A percentile compares a stretch with the other conserved stretches of the same genome.
phyloP scores from a whole-genome alignment of 1,140 invertebrate genomes.

The Pseudomyrmex concolor region DNA sequence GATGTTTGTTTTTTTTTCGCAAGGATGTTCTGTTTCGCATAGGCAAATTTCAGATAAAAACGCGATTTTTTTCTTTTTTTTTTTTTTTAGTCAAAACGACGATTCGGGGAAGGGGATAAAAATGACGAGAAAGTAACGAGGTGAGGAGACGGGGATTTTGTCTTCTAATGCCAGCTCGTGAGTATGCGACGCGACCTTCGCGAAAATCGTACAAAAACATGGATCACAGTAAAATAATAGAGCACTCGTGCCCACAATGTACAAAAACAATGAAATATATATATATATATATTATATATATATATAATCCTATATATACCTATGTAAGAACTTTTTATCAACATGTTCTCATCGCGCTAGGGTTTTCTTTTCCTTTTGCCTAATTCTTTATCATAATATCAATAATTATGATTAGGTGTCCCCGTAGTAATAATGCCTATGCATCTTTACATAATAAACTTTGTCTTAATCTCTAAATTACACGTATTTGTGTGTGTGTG shows the following conservation, averaged over 20 bases:
- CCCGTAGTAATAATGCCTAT: slow-evolving; percentile 74
- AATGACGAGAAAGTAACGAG: slow-evolving; percentile 44
- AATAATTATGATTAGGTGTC: slow-evolving; percentile 74
- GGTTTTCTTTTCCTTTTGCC: slow-evolving; percentile 39
- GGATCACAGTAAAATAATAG: slow-evolving; percentile 78
- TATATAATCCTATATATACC: slow-evolving; percentile 54
- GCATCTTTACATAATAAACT: slow-evolving; percentile 75
- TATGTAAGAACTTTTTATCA: slow-evolving; percentile 70
- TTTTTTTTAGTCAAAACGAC: slow-evolving; percentile 7
- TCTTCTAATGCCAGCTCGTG: slow-evolving; percentile 53
- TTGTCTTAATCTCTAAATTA: slow-evolving; percentile 69
- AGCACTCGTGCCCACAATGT: slow-evolving; percentile 77
- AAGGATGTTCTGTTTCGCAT: slow-evolving; percentile 8
- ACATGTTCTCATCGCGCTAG: slow-evolving; percentile 65
- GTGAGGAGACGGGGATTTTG: not conserved
- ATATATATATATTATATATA: slow-evolving; percentile 69
- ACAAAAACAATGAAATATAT: slow-evolving; percentile 78
- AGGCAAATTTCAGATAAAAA: slow-evolving; percentile 38
- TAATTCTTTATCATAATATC: slow-evolving; percentile 67
- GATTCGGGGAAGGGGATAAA: slow-evolving; percentile 35
- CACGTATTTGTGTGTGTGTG: no score
- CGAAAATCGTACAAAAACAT: slow-evolving; percentile 78
- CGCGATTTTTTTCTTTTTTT: slow-evolving; percentile 29
- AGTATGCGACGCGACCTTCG: slow-evolving; percentile 68
- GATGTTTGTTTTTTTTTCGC: slow-evolving; percentile 1